Evolutionary conservation across 2,888 invertebrate species (phyloP), one percentile per base, ranked within the genome.

Genomic region (Julus scanicus): DNA sequence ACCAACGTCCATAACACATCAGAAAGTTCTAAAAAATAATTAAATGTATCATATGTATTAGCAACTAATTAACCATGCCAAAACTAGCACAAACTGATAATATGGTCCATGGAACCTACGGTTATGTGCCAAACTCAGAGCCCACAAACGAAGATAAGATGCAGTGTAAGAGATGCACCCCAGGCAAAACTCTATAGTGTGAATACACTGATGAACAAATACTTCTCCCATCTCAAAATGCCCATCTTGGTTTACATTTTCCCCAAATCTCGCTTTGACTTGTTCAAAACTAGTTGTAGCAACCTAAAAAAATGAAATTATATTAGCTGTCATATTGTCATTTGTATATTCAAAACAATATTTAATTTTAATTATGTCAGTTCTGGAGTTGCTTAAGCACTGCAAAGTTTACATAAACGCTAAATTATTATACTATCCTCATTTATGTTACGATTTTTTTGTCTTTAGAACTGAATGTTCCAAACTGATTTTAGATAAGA

Each of bases 1-100:
- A 99, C 96, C 99, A 97, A 97, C 91, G 94, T 95, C 97, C 97
- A 99, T 90, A 99, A 94, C 88, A 99, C 99, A 93, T 97, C 97
- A 84, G 97, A 96, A 63, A 97, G 92, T 92, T 97, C 96, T 96
- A 29, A 29, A 29, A 29, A 29, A 29, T n/a, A 29, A 29, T 29
- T 29, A 29, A 29, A 1, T 29, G 29, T 29, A 13, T 49, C 15
- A 8, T 13, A 17, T 15, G 11, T 8, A 88, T 29, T 8, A 44
- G 17, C 5, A 88, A 87, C 88, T 17, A 40, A 11, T 37, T 48
- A 87, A 20, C 39, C 53, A 49, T 49, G 49, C 49, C 13, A 13
- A 92, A 0, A 87, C 17, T 15, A 15, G 1, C 53, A 44, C 5
- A 9, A 71, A 39, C 4, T 20, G 20, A 87, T 91, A 91, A n/a